These are phyloP conservation scores for Hydrocynus forskahlii DNA, from an alignment of 2,797 vertebrate genomes.

Conservation along the genomic window DNA sequence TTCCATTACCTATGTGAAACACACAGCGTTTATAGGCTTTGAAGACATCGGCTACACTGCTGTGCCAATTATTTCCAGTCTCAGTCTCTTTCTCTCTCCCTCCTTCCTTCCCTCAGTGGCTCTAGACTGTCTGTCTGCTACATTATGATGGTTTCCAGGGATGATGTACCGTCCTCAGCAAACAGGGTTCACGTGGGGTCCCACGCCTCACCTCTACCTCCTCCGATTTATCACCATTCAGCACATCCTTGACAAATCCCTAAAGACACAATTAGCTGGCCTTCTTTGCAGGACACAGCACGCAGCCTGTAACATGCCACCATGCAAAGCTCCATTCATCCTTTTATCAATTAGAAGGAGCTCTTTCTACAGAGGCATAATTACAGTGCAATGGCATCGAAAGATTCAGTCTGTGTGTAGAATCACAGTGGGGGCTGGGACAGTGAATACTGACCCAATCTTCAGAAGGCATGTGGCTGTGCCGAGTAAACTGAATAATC, in stretches of 20 bases:
- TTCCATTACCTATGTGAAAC: slow-evolving; percentile 9
- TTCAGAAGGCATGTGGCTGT: background rate
- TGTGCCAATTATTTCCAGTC: slow-evolving; percentile 53
- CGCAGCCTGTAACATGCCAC: slow-evolving; percentile 63
- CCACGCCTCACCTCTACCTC: slow-evolving; percentile 60
- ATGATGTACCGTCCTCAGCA: slow-evolving; percentile 48
- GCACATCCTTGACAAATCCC: slow-evolving; percentile 76
- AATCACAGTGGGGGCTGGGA: slow-evolving; percentile 18
- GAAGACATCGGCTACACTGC: slow-evolving; percentile 50
- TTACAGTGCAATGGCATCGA: slow-evolving; percentile 56
- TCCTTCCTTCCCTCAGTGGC: background rate
- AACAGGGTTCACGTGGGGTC: slow-evolving; percentile 66
- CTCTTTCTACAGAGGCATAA: slow-evolving; percentile 59
- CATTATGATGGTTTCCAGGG: slow-evolving; percentile 44
- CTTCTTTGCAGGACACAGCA: slow-evolving; percentile 55
- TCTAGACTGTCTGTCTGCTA: slow-evolving; percentile 13
- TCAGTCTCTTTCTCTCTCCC: background rate
- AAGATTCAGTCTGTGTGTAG: background rate
- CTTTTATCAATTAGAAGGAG: slow-evolving; percentile 63
- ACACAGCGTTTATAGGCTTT: slow-evolving; percentile 41
- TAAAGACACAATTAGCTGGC: slow-evolving; percentile 78
- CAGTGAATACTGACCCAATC: background rate
- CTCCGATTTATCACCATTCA: slow-evolving; percentile 74
- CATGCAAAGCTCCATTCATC: slow-evolving; percentile 63
- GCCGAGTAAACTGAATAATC: background rate